phyloP scores from a whole-genome alignment of 1,140 invertebrate genomes.

The Eupristina koningsbergeri region DNA sequence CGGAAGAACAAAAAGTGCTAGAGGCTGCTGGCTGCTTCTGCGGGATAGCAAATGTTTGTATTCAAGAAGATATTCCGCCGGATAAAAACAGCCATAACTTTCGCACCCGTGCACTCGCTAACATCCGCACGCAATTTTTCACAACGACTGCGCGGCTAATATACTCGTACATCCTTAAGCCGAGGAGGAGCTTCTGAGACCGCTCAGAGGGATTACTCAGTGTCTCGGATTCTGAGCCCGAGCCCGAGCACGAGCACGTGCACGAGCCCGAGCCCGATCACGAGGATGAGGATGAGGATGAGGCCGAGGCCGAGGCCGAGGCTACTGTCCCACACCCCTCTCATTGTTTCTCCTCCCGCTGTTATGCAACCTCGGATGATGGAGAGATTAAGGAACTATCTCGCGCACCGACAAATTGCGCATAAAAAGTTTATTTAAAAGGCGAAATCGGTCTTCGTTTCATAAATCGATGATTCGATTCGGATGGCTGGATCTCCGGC shows the following conservation, averaged over 20 bases:
- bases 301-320: background rate
- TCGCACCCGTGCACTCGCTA: background rate
- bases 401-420: background rate
- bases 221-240: background rate
- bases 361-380: slow-evolving; percentile 35
- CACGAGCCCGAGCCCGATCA: background rate
- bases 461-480: slow-evolving; percentile 26
- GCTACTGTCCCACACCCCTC: background rate
- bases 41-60: background rate
- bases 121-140: slow-evolving; percentile 18
- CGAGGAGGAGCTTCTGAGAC: background rate
- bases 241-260: slow-evolving; percentile 4
- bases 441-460: slow-evolving; percentile 10
- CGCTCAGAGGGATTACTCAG: slow-evolving; percentile 15
- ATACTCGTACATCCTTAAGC: slow-evolving; percentile 22
- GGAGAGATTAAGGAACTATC: slow-evolving; percentile 34
- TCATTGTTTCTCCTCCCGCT: slow-evolving; percentile 22
- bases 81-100: slow-evolving; percentile 17
- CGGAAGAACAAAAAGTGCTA: background rate
- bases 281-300: background rate
- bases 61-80: background rate
- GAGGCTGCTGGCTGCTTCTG: background rate
- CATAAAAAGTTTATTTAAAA: background rate
- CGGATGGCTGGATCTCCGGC: background rate
- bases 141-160: background rate